Conservation (phyloP, 2,888 invertebrate species). For the Micoletzkya japonica region DNA sequence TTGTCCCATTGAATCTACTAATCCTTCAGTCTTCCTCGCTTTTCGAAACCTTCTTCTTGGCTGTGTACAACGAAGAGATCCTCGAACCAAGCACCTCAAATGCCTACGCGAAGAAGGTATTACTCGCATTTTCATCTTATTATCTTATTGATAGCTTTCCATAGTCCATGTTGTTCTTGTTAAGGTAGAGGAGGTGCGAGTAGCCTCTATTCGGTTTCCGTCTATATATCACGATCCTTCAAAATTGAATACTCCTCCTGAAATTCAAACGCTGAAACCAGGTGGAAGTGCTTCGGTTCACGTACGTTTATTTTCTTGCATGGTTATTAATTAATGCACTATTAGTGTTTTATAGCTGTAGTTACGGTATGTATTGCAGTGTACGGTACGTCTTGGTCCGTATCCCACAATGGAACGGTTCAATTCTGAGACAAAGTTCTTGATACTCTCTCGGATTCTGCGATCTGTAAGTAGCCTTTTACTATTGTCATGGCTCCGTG, state of each 20-base stretch:
- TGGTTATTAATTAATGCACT: neutral
- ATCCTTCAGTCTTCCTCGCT: slow-evolving; percentile 40
- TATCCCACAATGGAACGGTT: slow-evolving; percentile 84
- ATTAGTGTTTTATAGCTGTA: neutral
- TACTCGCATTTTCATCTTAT: neutral
- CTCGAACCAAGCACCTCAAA: slow-evolving; percentile 35
- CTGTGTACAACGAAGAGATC: slow-evolving; percentile 63
- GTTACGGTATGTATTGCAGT: slow-evolving; percentile 27
- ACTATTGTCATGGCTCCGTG: neutral
- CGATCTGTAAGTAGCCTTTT: slow-evolving; percentile 74
- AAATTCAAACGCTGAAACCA: slow-evolving; percentile 35
- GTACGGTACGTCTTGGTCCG: slow-evolving; percentile 82
- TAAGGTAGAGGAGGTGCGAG: slow-evolving; percentile 76
- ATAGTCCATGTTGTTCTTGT: neutral
- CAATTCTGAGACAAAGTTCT: slow-evolving; percentile 83
- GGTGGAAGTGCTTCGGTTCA: slow-evolving; percentile 37
- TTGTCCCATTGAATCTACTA: neutral
- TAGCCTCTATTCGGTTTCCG: slow-evolving; percentile 85
- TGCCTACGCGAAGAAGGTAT: slow-evolving; percentile 28
- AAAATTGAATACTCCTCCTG: slow-evolving; percentile 71
- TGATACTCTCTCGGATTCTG: slow-evolving; percentile 83
- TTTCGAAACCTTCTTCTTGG: slow-evolving; percentile 59
- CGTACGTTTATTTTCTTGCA: slow-evolving; percentile 24
- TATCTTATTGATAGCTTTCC: neutral
- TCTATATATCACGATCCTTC: slow-evolving; percentile 91